These are phyloP conservation scores for Poeciliopsis retropinna DNA, from an alignment of 2,113 vertebrate genomes.

Conservation along the genomic window DNA sequence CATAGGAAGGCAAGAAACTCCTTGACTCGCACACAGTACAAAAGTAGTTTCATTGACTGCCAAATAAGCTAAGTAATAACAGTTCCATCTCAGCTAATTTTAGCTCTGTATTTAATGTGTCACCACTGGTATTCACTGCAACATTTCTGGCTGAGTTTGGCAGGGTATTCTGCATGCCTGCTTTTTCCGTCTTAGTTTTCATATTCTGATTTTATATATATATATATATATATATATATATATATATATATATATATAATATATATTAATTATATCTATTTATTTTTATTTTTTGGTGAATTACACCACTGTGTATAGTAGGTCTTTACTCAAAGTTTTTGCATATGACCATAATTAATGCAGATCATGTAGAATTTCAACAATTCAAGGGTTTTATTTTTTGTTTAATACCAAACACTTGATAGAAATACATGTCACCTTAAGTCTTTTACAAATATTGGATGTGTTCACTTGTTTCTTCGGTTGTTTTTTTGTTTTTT, in stretches of 20 bases:
- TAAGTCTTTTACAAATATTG: no score
- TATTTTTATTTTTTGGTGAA: slow-evolving; percentile 6
- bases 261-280: no score
- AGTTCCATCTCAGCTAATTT: slow-evolving; percentile 77
- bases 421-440: no score
- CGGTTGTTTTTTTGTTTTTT: no score
- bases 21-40: slow-evolving; percentile 35
- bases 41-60: slow-evolving; percentile 67
- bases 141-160: slow-evolving; percentile 72
- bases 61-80: slow-evolving; percentile 80
- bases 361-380: slow-evolving; percentile 28
- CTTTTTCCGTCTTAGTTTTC: slow-evolving; percentile 31
- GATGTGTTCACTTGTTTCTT: no score
- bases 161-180: slow-evolving; percentile 46
- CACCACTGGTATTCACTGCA: slow-evolving; percentile 73
- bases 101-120: slow-evolving; percentile 75
- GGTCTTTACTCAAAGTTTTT: neutral
- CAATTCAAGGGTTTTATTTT: neutral
- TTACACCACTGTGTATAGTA: neutral
- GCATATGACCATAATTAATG: slow-evolving; percentile 21
- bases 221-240: neutral
- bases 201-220: slow-evolving; percentile 18
- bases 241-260: no score
- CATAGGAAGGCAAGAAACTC: slow-evolving; percentile 47
- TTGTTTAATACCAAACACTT: no score